Evolutionary conservation across 2,888 invertebrate species (phyloP), one percentile per base, ranked within the genome.

Genomic region (Rotaria socialis): DNA sequence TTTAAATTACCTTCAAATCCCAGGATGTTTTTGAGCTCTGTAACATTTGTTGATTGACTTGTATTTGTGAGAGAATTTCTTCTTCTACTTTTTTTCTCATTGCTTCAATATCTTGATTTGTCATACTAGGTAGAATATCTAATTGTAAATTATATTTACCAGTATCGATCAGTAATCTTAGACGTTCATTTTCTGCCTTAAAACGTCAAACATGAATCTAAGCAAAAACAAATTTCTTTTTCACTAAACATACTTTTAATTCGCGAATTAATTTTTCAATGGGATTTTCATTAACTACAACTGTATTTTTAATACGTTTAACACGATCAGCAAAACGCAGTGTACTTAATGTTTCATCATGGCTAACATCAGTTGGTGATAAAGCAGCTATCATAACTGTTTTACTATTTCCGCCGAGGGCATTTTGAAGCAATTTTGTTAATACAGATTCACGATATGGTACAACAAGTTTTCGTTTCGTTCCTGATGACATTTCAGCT

Each of bases 331-430:
- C 91, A 87, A 91, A 91, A 14, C 91, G 88, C 75, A 91, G 89
- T 6, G 91, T 91, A 60, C 89, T 88, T 58, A 91, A 87, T 0
- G 91, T 91, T 88, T 91, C 91, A 86, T 91, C 91, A 87, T 90
- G 91, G 88, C 91, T 91, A 56, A 91, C 91, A 87, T 91, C 91
- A 41, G 91, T 91, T 7, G 91, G 91, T 0, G 91, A 91, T 56
- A 91, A 87, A n/a, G 91, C 91, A 50, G 91, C 91, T 84, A 91
- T 91, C 91, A 91, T 91, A 19, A 91, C 89, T 0, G 91, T 91
- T 89, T 91, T 91, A 88, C 91, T 91, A 89, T 91, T 91, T 47
- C 91, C 91, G 86, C 91, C 91, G 19, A 91, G 89, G 47, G 91
- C 91, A 88, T 91, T 91, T 88, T 91, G 90, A 84, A 91, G 88